Conservation (phyloP, 1,140 invertebrate species). For the Brachionus manjavacas region DNA sequence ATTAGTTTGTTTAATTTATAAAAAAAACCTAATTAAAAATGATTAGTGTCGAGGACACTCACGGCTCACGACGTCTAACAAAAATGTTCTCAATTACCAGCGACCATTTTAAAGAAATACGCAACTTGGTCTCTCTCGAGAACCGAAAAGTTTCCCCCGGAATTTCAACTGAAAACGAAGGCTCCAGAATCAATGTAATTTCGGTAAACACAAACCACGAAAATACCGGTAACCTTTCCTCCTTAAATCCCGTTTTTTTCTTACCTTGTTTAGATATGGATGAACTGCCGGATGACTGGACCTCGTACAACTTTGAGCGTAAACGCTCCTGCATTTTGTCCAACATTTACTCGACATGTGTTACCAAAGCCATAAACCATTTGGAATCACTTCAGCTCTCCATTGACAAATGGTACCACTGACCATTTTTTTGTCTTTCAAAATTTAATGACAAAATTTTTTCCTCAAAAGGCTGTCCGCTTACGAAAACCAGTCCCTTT, state of each 20-base stretch:
- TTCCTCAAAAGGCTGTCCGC: not conserved
- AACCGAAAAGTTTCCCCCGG: not conserved
- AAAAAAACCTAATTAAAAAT: not conserved
- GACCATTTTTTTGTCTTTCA: not conserved
- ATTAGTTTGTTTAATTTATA: not conserved
- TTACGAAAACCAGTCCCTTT: not conserved
- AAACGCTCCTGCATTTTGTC: not conserved
- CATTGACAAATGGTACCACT: not conserved
- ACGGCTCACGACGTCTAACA: not conserved
- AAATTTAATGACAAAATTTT: not conserved
- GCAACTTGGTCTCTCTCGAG: not conserved
- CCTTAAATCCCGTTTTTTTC: not conserved
- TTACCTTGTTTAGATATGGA: not conserved
- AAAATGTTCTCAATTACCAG: not conserved
- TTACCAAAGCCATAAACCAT: constrained; percentile 31
- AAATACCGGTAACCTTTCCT: not conserved
- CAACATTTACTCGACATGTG: constrained; percentile 22
- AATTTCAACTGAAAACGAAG: not conserved
- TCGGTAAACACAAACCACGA: constrained; percentile 4
- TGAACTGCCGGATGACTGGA: not conserved
- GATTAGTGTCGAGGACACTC: not conserved
- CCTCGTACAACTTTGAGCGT: not conserved
- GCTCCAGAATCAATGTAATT: not conserved
- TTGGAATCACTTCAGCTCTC: not conserved
- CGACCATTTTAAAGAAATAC: not conserved